Evolutionary conservation across 2,113 vertebrate genomes (phyloP), one percentile per base, ranked within the genome.

Genomic region (Scophthalmus maximus): DNA sequence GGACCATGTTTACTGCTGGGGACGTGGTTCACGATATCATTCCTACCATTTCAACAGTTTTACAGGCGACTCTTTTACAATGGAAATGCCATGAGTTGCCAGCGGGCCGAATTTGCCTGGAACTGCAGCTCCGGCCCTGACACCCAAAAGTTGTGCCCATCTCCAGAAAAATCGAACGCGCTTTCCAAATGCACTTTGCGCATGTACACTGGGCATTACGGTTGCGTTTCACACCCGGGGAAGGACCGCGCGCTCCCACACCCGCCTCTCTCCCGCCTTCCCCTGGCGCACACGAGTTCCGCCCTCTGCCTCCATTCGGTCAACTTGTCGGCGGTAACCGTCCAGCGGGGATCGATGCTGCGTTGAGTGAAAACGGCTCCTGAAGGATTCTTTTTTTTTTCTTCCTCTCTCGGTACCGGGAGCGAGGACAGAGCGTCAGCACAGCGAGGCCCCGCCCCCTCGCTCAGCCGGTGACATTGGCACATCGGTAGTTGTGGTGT

Each of bases 221-320:
- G 89, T 85, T 78, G 26, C 14, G 8, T 32, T 10, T 12, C 25
- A 22, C 32, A 86, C 81, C 86, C 88, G 91, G n/a, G n/a, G 91
- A 92, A 92, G 81, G 69, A 30, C 20, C 27, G 62, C 32, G 17
- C 22, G 34, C 22, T 59, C n/a, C 8, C 29, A 6, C 40, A n/a
- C 40, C 18, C 61, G 74, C 49, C 60, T 77, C 78, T 84, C 83
- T 81, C 57, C 38, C 61, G 79, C 82, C 87, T 80, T 76, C 81
- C 61, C 22, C 58, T 71, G 79, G 73, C 63, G 1, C 42, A 53
- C 61, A 6, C 29, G 71, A 78, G 78, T 75, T 65, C 7, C 32
- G 56, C 65, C 46, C 9, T 40, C 11, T 64, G 30, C 2, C 30
- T 49, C 38, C 67, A 4, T 22, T n/a, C 18, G 59, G 20, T n/a